phyloP scores from a whole-genome alignment of 2,888 invertebrate species.

The Thera britannica region DNA sequence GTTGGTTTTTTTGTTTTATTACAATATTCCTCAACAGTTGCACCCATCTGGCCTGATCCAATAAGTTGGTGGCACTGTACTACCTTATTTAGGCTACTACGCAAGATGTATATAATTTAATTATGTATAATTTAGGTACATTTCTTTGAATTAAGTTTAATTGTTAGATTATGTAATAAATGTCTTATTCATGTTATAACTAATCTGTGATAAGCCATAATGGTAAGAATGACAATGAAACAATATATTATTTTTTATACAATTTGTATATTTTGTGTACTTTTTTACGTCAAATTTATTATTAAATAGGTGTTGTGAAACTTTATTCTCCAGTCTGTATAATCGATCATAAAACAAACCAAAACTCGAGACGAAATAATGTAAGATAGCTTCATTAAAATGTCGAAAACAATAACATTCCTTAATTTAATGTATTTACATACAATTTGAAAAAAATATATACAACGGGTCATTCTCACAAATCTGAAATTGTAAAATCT shows the following conservation, averaged over 20 bases:
- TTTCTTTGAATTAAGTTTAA: not conserved
- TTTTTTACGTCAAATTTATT: constrained; percentile 34
- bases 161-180: not conserved
- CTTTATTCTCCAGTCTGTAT: constrained; percentile 9
- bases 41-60: too few relatives aligned
- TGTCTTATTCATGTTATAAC: not conserved
- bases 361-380: constrained; percentile 14
- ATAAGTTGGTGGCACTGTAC: too few relatives aligned
- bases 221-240: constrained; percentile 26
- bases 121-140: too few relatives aligned
- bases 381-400: not conserved
- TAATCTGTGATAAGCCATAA: constrained; percentile 30
- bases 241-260: constrained; percentile 22
- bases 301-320: constrained; percentile 9
- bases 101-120: too few relatives aligned
- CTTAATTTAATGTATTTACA: constrained; percentile 4
- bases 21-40: too few relatives aligned
- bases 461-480: not conserved
- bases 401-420: constrained; percentile 13
- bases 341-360: constrained; percentile 20
- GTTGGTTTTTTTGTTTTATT: too few relatives aligned
- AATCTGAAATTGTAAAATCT: too few relatives aligned
- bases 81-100: too few relatives aligned
- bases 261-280: constrained; percentile 34
- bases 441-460: not conserved